Base-by-base conservation (phyloP, 2,888 invertebrate genomes). In the Germaria angustata region DNA sequence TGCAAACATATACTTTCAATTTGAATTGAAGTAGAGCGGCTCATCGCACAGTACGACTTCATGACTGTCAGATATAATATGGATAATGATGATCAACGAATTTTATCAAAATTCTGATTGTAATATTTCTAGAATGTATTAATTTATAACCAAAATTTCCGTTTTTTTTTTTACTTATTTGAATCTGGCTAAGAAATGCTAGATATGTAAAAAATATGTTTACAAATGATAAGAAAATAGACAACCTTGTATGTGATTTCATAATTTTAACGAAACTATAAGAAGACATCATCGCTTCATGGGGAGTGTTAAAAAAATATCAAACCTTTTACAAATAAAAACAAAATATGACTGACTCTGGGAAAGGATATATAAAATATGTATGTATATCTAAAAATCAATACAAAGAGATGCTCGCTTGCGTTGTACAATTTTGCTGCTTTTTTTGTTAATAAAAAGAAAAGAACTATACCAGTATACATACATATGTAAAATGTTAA, bases 141-240 rank as follows among this genome's bases (percentile, higher is more conserved):
- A 46, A 1, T 20, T 1, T 8, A 13, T n/a, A 17, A 34, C 34
- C 6, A 57, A 3, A 6, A 6, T 15, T 63, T 55, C 46, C 28
- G 36, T 9, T 32, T 22, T 49, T 15, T 2, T 46, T 44, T 41
- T 22, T 9, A 32, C 17, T 44, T 15, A 32, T 61, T 66, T 68
- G 13, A 32, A 53, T 32, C 41, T 68, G 65, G 49, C 57, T 66
- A 51, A 46, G 65, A 79, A 79, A 68, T 71, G 65, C 65, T 66
- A 65, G 63, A 36, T 46, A 65, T 57, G n/a, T 51, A 69, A 34
- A 41, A 57, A 36, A 39, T 57, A 51, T 20, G 24, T 71, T 49
- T 72, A 59, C 57, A 79, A 59, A 65, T 69, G 49, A 34, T 68
- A 57, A 44, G 15, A 51, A 55, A 44, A 53, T 59, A 66, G 75